phyloP scores from a whole-genome alignment of 1,140 invertebrate species.

The Melitaea cinxia region DNA sequence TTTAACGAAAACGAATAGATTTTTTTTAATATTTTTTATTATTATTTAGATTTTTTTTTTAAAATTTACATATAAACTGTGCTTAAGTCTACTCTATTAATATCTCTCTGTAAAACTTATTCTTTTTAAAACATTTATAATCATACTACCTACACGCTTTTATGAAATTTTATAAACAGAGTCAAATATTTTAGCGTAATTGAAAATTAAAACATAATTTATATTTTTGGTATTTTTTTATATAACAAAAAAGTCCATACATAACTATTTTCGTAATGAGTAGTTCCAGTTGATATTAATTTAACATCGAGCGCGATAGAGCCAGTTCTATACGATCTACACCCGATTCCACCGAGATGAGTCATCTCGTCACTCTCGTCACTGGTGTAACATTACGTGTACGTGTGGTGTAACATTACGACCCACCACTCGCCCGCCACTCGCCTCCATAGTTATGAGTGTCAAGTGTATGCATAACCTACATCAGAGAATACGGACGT shows the following conservation, averaged over 20 bases:
- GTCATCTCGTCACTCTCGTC: conserved; percentile 17
- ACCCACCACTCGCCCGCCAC: conserved; percentile 10
- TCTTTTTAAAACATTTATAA: too few relatives aligned
- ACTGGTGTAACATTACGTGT: conserved; percentile 33
- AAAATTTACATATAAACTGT: too few relatives aligned
- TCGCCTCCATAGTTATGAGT: conserved; percentile 15
- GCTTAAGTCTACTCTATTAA: too few relatives aligned
- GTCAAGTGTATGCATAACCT: conserved; percentile 19
- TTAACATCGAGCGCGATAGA: background rate
- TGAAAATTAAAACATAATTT: background rate
- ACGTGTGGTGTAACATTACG: conserved; percentile 22
- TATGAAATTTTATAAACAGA: too few relatives aligned
- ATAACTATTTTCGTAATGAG: background rate
- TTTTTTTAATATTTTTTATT: too few relatives aligned
- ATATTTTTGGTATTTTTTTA: background rate
- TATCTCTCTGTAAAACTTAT: too few relatives aligned
- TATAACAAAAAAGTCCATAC: background rate
- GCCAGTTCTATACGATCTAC: conserved; percentile 9
- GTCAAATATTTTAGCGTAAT: too few relatives aligned
- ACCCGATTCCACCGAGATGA: conserved; percentile 13
- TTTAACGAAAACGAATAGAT: too few relatives aligned
- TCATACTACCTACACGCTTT: too few relatives aligned
- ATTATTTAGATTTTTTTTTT: too few relatives aligned
- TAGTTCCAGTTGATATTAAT: background rate
- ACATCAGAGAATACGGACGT: conserved; percentile 7